Percentiles rank a stretch among this genome's conserved stretches.
These are phyloP conservation scores for Dinothrombium tinctorium DNA, from an alignment of 1,140 invertebrate species.

Conservation along the genomic window DNA sequence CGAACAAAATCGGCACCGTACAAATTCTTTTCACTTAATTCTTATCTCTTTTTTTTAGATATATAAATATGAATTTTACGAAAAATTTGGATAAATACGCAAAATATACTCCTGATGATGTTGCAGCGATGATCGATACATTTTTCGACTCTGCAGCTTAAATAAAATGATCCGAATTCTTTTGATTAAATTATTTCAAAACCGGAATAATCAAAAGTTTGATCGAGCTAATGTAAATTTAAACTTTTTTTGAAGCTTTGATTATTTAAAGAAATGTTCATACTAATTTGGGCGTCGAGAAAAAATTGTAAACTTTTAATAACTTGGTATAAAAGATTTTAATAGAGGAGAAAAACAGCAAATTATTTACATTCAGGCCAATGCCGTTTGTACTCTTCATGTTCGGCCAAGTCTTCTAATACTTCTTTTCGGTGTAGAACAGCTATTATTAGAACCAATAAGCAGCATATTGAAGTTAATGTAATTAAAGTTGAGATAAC, in stretches of 20 bases:
- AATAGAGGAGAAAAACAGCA: no score
- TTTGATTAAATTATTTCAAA: no score
- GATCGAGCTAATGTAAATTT: no score
- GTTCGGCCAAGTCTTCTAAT: slow-evolving; percentile 16
- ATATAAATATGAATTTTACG: slow-evolving; percentile 45
- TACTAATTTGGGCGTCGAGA: no score
- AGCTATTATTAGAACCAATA: slow-evolving; percentile 60
- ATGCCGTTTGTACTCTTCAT: slow-evolving; percentile 13
- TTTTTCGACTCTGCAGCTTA: slow-evolving; percentile 10
- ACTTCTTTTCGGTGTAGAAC: slow-evolving; percentile 81
- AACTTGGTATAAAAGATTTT: no score
- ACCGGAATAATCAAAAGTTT: no score
- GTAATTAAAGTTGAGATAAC: slow-evolving; percentile 76
- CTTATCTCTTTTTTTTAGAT: slow-evolving; percentile 26
- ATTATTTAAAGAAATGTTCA: no score
- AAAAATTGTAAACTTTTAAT: no score
- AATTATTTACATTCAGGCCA: slow-evolving; percentile 38
- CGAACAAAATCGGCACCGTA: not conserved
- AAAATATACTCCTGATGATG: slow-evolving; percentile 64
- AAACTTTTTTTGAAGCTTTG: no score
- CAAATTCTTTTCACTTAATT: not conserved
- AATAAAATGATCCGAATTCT: no score
- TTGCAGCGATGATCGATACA: slow-evolving; percentile 38
- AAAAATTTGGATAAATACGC: slow-evolving; percentile 87
- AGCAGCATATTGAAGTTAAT: slow-evolving; percentile 54